Evolutionary conservation across 2,888 invertebrate genomes (phyloP), one percentile per base, ranked within the genome.

Genomic region (Gisinianus flammeolus): DNA sequence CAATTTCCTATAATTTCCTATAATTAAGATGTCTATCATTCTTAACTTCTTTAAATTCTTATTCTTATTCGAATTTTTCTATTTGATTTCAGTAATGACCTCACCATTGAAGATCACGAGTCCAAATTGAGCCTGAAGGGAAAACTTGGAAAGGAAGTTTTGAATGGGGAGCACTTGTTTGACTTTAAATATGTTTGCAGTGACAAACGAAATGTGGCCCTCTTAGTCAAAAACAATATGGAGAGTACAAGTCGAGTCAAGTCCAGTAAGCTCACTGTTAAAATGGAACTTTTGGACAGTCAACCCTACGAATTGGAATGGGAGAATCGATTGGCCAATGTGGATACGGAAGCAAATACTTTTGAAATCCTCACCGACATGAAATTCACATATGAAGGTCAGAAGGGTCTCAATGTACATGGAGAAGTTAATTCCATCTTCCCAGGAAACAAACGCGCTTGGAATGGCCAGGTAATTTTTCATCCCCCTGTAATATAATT

Each of bases 91-190:
- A 90, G 90, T 85, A 92, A 90, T 83, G 84, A 87, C 0, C 80
- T 91, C 0, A 89, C 90, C 62, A 79, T 89, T 3, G 86, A 88
- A 0, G 88, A 88, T 0, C 86, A 90, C 69, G 89, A 89, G 78
- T 83, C 89, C 8, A 86, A 87, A 26, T 79, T 88, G 0, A 89
- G 90, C 79, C 86, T 86, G 31, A 90, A 88, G 80, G 90, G 89
- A 0, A 86, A 87, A 4, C 84, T 87, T 0, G 87, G 88, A 28
- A 87, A 90, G 0, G 87, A 87, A 19, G 85, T 87, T 0, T 85
- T 86, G 8, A 86, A 89, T 1, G 90, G 90, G 24, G 83, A 83
- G 80, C 80, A 79, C 68, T 77, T 74, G 26, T 76, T 71, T 28
- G 82, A 82, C 67, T n/a, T 81, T 22, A 75, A 66, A 19, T 80